Evolutionary conservation across 2,113 vertebrate species (phyloP), one percentile per base, ranked within the genome.

Genomic region (Pygoscelis adeliae): DNA sequence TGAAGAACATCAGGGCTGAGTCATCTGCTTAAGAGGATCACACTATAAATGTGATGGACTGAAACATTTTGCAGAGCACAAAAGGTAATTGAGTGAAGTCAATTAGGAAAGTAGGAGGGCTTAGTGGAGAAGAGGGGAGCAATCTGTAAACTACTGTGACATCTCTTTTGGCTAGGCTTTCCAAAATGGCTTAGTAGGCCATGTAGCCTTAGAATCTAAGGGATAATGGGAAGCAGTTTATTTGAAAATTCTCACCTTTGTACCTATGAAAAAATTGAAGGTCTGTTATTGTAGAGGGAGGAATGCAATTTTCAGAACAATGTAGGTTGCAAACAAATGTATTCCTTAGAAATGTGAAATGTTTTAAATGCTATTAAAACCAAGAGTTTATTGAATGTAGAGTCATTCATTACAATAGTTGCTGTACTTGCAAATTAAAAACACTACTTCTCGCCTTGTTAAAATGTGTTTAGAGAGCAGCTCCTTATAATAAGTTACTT

Each of bases 81-180:
- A 95, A 92, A 94, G 76, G 90, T 93, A 96, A 94, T 81, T 92
- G 97, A 95, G 67, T 95, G 72, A 84, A 92, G 83, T 88, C 96
- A 96, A 95, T 96, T 96, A 96, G 93, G 82, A 94, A 96, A 90
- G 87, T 81, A 91, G 91, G 89, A 97, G 89, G 89, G 71, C 18
- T 91, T 90, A 93, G 50, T 36, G 46, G 32, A 93, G 71, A 80
- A 93, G 83, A 87, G 46, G 49, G 55, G 63, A 86, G 50, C 84
- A 90, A 86, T 95, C 50, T 94, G 62, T 95, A 94, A 89, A 88
- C 49, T 83, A 82, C 29, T 25, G 20, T 82, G 46, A 80, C 52
- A 80, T 84, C 25, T 18, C 70, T 89, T 84, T 84, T 77, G 81
- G 20, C 53, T 61, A 53, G 1, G 5, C 23, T 86, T 96, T 97